Evolutionary conservation across 1,140 invertebrate species (phyloP).

Genomic region (Drosophila santomea): DNA sequence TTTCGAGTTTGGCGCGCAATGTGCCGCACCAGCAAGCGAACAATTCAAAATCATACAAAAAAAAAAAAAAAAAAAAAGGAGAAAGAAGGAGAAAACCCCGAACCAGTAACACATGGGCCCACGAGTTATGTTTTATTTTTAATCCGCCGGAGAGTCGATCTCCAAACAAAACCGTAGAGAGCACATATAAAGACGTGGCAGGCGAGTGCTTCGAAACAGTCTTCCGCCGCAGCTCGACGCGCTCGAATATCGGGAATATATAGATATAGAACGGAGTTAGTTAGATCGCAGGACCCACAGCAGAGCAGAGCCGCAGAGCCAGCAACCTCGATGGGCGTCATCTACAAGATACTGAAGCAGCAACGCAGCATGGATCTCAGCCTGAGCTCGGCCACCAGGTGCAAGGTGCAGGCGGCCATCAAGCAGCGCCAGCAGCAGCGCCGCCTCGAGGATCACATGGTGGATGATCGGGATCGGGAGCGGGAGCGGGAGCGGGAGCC

Average conservation of each 20-base stretch:
- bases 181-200: constrained; percentile 53
- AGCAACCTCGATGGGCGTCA: constrained; percentile 70
- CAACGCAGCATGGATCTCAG: constrained; percentile 66
- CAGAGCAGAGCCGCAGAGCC: constrained; percentile 2
- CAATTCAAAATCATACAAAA: background rate
- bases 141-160: constrained; percentile 40
- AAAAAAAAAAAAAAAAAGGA: no score
- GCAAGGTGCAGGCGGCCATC: constrained; percentile 67
- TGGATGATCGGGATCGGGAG: background rate
- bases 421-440: constrained; percentile 62
- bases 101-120: constrained; percentile 31
- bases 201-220: constrained; percentile 50
- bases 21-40: constrained; percentile 12
- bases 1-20: constrained; percentile 58
- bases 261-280: background rate
- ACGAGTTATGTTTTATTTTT: constrained; percentile 77
- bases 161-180: constrained; percentile 47
- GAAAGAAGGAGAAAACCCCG: background rate
- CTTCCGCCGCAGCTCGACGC: constrained; percentile 36
- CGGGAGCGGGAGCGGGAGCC: background rate
- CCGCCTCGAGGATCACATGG: constrained; percentile 16
- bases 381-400: constrained; percentile 59
- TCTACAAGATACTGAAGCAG: constrained; percentile 78
- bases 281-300: background rate
- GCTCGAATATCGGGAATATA: constrained; percentile 11